phyloP scores from a whole-genome alignment of 1,140 invertebrate species.

The Diprion similis region DNA sequence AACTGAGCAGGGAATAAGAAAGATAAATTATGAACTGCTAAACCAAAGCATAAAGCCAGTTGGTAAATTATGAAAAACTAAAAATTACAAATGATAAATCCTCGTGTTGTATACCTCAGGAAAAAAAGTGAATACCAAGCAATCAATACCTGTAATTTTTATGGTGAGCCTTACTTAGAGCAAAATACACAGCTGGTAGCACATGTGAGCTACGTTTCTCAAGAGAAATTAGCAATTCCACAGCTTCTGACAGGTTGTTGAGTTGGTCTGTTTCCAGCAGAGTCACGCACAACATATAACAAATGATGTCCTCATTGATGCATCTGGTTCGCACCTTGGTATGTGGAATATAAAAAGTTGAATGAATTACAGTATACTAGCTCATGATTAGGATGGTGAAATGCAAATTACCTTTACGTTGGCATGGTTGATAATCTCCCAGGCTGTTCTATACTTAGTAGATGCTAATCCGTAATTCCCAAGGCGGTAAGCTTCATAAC shows the following conservation, averaged over 20 bases:
- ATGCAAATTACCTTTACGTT: not conserved
- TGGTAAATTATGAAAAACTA: too few relatives aligned
- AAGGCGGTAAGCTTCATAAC: not conserved
- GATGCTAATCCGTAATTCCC: not conserved
- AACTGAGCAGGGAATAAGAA: too few relatives aligned
- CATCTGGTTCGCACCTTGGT: not conserved
- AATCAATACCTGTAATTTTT: slow-evolving; percentile 37
- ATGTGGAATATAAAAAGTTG: not conserved
- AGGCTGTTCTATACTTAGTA: not conserved
- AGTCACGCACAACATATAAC: slow-evolving; percentile 36
- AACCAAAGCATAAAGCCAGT: too few relatives aligned
- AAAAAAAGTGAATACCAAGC: too few relatives aligned
- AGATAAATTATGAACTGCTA: too few relatives aligned
- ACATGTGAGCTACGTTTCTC: slow-evolving; percentile 21
- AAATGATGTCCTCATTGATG: not conserved
- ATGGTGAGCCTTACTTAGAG: slow-evolving; percentile 35
- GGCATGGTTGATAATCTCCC: not conserved
- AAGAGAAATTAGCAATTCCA: slow-evolving; percentile 25
- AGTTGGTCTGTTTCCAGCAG: slow-evolving; percentile 29
- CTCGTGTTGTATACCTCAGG: too few relatives aligned
- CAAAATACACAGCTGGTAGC: slow-evolving; percentile 38
- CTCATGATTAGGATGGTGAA: too few relatives aligned
- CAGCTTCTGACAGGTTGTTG: slow-evolving; percentile 33
- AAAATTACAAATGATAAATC: too few relatives aligned
- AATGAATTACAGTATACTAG: too few relatives aligned